These are phyloP conservation scores for Odontothrips loti DNA, from an alignment of 2,888 invertebrate species.

Conservation along the genomic window DNA sequence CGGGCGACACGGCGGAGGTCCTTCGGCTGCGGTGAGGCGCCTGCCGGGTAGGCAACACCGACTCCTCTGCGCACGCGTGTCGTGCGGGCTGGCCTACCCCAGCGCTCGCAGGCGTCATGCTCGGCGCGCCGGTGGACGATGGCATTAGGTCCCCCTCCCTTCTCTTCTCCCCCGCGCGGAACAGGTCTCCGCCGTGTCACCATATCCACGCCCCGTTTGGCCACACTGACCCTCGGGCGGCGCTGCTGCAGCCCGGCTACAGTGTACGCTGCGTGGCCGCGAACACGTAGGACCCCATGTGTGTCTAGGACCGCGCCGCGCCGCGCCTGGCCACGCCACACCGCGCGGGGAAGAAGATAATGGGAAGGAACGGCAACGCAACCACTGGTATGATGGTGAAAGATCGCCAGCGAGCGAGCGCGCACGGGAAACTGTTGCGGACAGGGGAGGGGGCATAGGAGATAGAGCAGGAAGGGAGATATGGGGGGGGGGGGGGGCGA, in stretches of 20 bases:
- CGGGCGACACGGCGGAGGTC: no score
- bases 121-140: no score
- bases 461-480: neutral
- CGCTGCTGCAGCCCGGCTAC: slow-evolving; percentile 29
- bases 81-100: no score
- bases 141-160: neutral
- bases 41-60: no score
- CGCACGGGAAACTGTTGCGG: slow-evolving; percentile 4
- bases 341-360: slow-evolving; percentile 4
- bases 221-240: neutral
- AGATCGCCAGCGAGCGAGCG: neutral
- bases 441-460: neutral
- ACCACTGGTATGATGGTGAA: neutral
- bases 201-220: no score
- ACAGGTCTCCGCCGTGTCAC: neutral
- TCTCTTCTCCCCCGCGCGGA: neutral
- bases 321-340: neutral
- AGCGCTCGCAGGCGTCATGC: no score
- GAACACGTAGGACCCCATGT: slow-evolving; percentile 7
- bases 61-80: no score
- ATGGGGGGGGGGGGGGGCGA: neutral
- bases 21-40: no score
- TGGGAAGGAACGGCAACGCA: slow-evolving; percentile 25
- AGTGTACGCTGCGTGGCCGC: slow-evolving; percentile 27
- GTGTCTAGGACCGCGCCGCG: neutral